Evolutionary conservation across 2,797 vertebrate species (phyloP).

Genomic region (Premnoplex brunnescens): DNA sequence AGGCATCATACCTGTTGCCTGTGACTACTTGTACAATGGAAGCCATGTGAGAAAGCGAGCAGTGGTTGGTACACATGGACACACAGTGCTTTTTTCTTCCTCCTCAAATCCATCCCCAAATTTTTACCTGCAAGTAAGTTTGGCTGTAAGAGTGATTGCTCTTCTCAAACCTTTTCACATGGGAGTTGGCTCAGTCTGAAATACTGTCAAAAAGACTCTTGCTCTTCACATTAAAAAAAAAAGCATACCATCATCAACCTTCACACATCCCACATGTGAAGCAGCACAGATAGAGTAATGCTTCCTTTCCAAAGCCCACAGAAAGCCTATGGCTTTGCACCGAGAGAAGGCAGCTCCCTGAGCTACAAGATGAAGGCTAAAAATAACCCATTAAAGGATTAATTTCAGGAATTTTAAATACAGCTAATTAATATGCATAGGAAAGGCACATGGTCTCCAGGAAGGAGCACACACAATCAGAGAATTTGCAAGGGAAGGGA

Average conservation of each 20-base stretch:
- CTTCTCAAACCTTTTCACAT: background rate
- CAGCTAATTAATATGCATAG: conserved; percentile 20
- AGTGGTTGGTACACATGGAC: background rate
- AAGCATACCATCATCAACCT: background rate
- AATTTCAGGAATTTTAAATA: conserved; percentile 44
- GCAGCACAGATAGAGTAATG: background rate
- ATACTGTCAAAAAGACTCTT: background rate
- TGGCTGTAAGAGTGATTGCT: background rate
- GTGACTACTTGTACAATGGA: background rate
- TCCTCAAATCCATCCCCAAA: background rate
- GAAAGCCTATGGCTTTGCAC: background rate
- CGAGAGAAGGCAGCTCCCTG: background rate
- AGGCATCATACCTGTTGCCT: background rate
- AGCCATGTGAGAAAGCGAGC: background rate
- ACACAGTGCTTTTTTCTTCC: background rate
- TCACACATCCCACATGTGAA: background rate
- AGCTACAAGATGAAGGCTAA: conserved; percentile 24
- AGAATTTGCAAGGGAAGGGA: background rate
- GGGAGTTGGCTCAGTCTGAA: background rate
- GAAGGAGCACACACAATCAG: background rate
- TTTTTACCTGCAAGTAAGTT: background rate
- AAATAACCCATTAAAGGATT: conserved; percentile 43
- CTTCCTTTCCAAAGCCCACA: conserved; percentile 18
- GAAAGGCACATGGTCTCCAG: background rate
- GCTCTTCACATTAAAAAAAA: background rate